Evolutionary conservation across 2,797 vertebrate genomes (phyloP).

Genomic region (Taenioides sp.): DNA sequence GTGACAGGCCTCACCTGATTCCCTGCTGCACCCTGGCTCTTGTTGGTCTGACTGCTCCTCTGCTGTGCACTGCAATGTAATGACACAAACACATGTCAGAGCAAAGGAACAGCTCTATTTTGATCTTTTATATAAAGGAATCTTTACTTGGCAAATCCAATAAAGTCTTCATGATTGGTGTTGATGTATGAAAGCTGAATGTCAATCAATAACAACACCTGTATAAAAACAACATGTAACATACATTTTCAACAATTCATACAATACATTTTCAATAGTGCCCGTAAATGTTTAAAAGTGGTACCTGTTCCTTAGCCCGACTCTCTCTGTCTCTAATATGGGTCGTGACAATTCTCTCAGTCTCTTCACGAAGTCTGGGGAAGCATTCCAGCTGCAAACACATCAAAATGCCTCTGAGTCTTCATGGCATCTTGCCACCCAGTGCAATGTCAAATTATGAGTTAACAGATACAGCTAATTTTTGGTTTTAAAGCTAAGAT

Average conservation of each 20-base stretch:
- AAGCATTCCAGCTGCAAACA: constrained; percentile 87
- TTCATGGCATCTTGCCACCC: neutral
- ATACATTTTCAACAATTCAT: neutral
- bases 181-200: constrained; percentile 97
- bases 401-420: constrained; percentile 10
- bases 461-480: too few species aligned
- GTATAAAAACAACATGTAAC: constrained; percentile 28
- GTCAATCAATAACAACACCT: constrained; percentile 93
- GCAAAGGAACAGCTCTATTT: neutral
- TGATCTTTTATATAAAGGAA: constrained; percentile 18
- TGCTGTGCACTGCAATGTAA: constrained; percentile 87
- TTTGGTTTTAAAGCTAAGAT: neutral
- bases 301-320: constrained; percentile 92
- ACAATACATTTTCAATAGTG: too few species aligned
- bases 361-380: constrained; percentile 90
- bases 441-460: too few species aligned
- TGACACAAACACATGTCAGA: constrained; percentile 2
- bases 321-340: constrained; percentile 93
- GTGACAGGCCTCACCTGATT: constrained; percentile 85
- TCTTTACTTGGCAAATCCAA: constrained; percentile 94
- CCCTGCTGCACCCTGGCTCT: constrained; percentile 88
- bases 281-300: too few species aligned
- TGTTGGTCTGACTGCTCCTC: constrained; percentile 90
- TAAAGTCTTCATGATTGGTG: constrained; percentile 98
- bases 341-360: constrained; percentile 90